A percentile compares a stretch with the other conserved stretches of the same genome.
These are phyloP conservation scores for Zaprionus bogoriensis DNA, from an alignment of 2,888 invertebrate genomes.

Conservation along the genomic window DNA sequence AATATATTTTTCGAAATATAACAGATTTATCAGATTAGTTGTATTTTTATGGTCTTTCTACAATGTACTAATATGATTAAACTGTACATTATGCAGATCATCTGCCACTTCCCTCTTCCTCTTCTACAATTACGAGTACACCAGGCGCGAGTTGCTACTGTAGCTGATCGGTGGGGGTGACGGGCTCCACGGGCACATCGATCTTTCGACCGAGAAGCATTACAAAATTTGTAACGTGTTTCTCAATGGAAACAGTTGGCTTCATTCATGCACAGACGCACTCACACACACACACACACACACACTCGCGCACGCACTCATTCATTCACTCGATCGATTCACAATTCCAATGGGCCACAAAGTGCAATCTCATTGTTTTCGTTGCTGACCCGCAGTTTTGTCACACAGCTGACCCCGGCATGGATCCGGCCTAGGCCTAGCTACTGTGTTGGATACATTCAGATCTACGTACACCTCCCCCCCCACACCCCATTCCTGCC, in stretches of 20 bases:
- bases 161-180: no score
- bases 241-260: conserved; percentile 7
- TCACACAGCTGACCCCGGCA: conserved; percentile 53
- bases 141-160: no score
- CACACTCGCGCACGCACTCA: conserved; percentile 9
- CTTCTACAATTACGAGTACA: background rate
- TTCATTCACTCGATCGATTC: conserved; percentile 36
- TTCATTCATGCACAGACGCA: conserved; percentile 13
- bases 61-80: no score
- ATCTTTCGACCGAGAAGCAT: conserved; percentile 22
- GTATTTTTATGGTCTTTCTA: no score
- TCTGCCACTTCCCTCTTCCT: no score
- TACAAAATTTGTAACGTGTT: conserved; percentile 41
- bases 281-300: conserved; percentile 34
- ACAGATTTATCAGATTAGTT: no score
- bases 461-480: background rate
- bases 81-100: no score
- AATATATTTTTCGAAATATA: no score
- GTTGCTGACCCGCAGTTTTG: conserved; percentile 55
- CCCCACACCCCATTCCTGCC: background rate
- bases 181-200: no score
- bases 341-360: conserved; percentile 15
- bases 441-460: background rate
- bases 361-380: conserved; percentile 64
- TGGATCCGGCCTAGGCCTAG: conserved; percentile 9